These are phyloP conservation scores for Leiothrix lutea DNA, from an alignment of 2,113 vertebrate species.

Conservation along the genomic window DNA sequence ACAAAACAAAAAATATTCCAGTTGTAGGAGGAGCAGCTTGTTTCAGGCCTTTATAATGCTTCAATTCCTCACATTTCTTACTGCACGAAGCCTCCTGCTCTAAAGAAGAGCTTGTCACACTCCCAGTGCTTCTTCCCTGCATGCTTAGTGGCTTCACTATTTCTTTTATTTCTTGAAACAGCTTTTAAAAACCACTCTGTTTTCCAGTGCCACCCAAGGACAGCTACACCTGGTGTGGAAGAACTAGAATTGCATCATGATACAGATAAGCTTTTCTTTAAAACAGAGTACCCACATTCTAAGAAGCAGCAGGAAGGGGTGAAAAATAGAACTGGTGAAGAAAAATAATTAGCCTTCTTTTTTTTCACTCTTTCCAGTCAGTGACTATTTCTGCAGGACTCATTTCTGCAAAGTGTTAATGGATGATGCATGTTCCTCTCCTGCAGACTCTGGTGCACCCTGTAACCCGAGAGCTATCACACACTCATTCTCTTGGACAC, in stretches of 20 bases:
- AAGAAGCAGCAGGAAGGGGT: neutral
- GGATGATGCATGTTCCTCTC: neutral
- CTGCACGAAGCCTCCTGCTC: neutral
- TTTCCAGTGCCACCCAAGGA: neutral
- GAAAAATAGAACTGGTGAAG: neutral
- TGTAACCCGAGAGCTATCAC: neutral
- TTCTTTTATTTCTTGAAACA: neutral
- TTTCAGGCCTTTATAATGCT: neutral
- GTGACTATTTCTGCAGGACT: neutral
- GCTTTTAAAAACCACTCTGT: neutral
- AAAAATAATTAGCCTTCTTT: neutral
- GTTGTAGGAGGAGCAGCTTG: neutral
- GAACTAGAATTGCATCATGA: neutral
- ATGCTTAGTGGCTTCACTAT: neutral
- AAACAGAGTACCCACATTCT: neutral
- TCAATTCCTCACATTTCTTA: neutral
- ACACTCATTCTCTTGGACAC: neutral
- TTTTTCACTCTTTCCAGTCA: neutral
- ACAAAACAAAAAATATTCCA: neutral
- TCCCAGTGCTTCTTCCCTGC: neutral
- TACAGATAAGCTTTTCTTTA: neutral
- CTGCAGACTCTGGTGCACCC: neutral
- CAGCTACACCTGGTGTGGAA: neutral
- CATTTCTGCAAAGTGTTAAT: neutral
- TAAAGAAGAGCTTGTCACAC: neutral